Conservation (phyloP, 2,113 vertebrate species). For the Tragelaphus buxtoni region DNA sequence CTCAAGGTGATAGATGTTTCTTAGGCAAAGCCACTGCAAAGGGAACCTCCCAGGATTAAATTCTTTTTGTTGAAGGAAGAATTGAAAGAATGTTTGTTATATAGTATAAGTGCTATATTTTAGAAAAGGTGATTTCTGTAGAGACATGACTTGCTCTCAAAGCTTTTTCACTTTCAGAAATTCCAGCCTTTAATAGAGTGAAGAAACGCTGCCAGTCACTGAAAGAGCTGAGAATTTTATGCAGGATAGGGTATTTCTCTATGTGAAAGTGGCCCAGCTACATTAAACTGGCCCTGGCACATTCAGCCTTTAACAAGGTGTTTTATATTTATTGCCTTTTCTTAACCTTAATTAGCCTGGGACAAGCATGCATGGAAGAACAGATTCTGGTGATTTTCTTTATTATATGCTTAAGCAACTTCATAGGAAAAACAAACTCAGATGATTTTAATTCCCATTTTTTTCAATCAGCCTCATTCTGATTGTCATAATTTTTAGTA, state of each 20-base stretch:
- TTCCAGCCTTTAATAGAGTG: background rate
- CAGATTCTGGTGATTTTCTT: background rate
- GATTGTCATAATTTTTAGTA: background rate
- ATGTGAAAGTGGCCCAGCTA: background rate
- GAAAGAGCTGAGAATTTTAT: background rate
- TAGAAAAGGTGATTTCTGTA: slow-evolving; percentile 27
- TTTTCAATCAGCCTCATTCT: background rate
- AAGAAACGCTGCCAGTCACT: background rate
- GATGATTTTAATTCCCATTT: background rate
- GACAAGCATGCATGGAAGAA: background rate
- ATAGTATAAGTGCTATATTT: background rate
- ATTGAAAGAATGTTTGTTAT: slow-evolving; percentile 8
- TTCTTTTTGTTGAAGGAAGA: slow-evolving; percentile 1
- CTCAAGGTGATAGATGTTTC: background rate
- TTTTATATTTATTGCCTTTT: background rate
- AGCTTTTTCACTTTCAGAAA: slow-evolving; percentile 28
- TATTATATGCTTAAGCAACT: background rate
- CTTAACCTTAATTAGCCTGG: background rate
- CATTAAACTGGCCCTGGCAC: background rate
- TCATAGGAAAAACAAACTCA: background rate
- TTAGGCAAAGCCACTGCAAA: background rate
- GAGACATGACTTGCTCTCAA: background rate
- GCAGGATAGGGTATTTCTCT: background rate
- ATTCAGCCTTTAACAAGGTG: background rate
- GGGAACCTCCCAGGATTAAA: background rate